Evolutionary conservation across 2,797 vertebrate species (phyloP).

Genomic region (Pangasius krempfi): DNA sequence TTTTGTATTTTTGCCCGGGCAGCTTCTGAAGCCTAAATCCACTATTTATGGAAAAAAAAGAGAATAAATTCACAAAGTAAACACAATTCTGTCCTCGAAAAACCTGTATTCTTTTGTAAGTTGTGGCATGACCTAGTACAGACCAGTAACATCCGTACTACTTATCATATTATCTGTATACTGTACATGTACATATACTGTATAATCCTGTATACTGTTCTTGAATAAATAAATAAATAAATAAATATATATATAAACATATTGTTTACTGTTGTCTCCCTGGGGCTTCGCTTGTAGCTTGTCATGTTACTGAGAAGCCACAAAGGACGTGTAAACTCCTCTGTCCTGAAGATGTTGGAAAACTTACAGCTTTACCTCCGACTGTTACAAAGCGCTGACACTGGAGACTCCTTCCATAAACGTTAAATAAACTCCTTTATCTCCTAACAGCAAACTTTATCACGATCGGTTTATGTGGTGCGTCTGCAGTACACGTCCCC

Average conservation of each 20-base stretch:
- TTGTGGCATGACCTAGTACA: not conserved
- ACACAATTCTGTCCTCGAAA: not conserved
- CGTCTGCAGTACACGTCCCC: not conserved
- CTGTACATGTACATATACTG: too few species aligned
- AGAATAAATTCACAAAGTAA: not conserved
- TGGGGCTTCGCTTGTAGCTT: too few species aligned
- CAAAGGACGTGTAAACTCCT: not conserved
- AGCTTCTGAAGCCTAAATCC: not conserved
- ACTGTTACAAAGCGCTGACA: not conserved
- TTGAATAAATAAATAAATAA: too few species aligned
- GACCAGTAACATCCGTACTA: not conserved
- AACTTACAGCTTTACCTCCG: not conserved
- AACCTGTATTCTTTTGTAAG: not conserved
- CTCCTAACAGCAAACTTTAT: not conserved
- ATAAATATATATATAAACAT: too few species aligned
- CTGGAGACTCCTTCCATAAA: not conserved
- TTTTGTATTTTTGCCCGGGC: not conserved
- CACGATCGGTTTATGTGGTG: not conserved
- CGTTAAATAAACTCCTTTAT: not conserved
- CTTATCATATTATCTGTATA: not conserved
- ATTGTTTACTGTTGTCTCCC: too few species aligned
- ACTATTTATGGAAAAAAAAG: not conserved
- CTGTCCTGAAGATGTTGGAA: not conserved
- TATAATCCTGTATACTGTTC: too few species aligned
- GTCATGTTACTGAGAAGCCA: not conserved